Percentiles rank a stretch among this genome's conserved stretches.
phyloP scores from a whole-genome alignment of 1,140 invertebrate species.

The Eulimnadia texana region DNA sequence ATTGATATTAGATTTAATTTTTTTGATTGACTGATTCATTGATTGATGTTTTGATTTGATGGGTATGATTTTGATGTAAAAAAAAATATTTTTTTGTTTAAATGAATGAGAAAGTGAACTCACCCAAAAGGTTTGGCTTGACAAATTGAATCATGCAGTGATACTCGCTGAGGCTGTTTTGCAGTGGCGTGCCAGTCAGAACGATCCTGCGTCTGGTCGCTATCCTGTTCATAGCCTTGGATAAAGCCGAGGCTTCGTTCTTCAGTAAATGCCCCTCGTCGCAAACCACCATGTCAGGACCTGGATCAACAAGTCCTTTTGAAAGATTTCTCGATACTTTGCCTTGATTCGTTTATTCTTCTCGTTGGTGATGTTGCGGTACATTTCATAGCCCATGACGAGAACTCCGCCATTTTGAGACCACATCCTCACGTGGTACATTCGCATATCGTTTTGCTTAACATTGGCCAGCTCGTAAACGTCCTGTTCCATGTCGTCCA shows the following conservation, averaged over 20 bases:
- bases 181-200: constrained; percentile 86
- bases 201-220: constrained; percentile 66
- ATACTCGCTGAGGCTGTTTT: constrained; percentile 93
- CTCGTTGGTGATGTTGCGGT: constrained; percentile 57
- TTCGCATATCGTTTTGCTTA: constrained; percentile 32
- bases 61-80: too few species aligned
- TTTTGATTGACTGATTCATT: too few species aligned
- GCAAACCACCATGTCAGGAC: constrained; percentile 77
- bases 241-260: constrained; percentile 69
- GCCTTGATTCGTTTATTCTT: constrained; percentile 32
- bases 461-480: constrained; percentile 56
- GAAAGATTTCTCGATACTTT: constrained; percentile 34
- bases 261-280: constrained; percentile 93
- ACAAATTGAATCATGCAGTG: constrained; percentile 96
- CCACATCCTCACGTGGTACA: constrained; percentile 63
- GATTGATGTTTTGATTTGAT: too few species aligned
- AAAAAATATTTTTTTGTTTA: too few species aligned
- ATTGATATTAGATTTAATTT: too few species aligned
- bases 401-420: constrained; percentile 68
- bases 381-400: constrained; percentile 93
- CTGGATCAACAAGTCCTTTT: constrained; percentile 59
- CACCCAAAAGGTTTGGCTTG: constrained; percentile 71
- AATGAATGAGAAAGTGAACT: too few species aligned
- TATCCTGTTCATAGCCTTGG: constrained; percentile 68
- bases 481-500: constrained; percentile 45